Evolutionary conservation across 2,888 invertebrate species (phyloP), one percentile per base, ranked within the genome.

Genomic region (Chaitophorus viminalis): DNA sequence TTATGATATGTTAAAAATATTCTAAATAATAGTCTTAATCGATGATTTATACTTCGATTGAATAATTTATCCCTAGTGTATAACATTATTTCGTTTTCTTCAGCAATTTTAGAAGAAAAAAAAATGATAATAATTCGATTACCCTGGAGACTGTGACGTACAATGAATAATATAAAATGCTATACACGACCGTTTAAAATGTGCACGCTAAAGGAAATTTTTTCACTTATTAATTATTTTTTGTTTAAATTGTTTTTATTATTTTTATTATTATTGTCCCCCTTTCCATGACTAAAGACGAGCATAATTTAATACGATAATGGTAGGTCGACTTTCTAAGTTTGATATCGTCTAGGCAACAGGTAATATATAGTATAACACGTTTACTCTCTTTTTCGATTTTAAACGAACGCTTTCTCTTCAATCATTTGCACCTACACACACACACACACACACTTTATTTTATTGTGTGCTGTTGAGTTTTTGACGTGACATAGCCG

Each of bases 321-420:
- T 33, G 52, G 54, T n/a, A 36, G 54, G 72, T 82, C 74, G n/a
- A 82, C 82, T 82, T 82, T 82, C 82, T 82, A 82, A 70, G 82
- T 82, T 68, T 33, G 25, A 72, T 60, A 74, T 75, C 75, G 83
- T 75, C 60, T 29, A 60, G 75, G 60, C 83, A 83, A 83, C 83
- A 65, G 60, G 75, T 75, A 78, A 82, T 82, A 60, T 21, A 70
- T 29, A 70, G 60, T 29, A 70, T 17, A 29, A 70, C 70, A 17
- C 33, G 83, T 83, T 83, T 83, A 83, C 75, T 65, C 75, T 83
- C 83, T 83, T 75, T 83, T 75, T 83, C 36, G 60, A 39, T 83
- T 60, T 83, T 33, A 74, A 52, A 25, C 29, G 29, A 70, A 82
- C n/a, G 25, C 82, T 83, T 83, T 83, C 83, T 29, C 75, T 60